Conservation (phyloP, 2,797 vertebrate genomes). For the Spatula versicolor region DNA sequence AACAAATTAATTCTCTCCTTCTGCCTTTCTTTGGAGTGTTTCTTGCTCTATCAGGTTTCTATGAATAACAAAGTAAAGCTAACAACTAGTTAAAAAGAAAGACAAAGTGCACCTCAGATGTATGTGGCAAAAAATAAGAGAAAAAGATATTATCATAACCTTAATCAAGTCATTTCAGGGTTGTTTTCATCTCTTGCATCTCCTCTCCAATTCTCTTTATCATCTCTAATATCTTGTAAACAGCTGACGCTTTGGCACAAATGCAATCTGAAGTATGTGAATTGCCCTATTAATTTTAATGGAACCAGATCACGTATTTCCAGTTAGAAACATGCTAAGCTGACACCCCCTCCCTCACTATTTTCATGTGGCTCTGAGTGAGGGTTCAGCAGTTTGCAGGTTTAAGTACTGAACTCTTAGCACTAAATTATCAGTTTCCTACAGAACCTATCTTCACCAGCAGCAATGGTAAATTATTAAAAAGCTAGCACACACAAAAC, state of each 20-base stretch:
- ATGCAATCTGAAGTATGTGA: neutral
- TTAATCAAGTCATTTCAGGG: neutral
- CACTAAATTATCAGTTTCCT: neutral
- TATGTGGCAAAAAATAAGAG: neutral
- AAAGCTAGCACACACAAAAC: neutral
- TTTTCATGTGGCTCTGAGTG: neutral
- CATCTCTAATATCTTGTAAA: neutral
- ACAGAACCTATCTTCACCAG: neutral
- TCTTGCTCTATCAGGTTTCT: neutral
- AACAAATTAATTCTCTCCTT: neutral
- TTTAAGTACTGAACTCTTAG: neutral
- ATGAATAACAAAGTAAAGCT: neutral
- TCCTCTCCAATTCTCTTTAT: neutral
- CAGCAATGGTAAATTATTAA: neutral
- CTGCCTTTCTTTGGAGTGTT: neutral
- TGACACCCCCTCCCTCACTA: neutral
- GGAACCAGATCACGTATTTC: neutral
- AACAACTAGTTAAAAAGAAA: neutral
- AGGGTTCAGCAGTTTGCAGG: neutral
- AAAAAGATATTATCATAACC: neutral
- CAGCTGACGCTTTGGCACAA: neutral
- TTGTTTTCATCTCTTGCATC: neutral
- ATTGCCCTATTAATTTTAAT: constrained; percentile 26
- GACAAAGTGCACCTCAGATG: fast-evolving
- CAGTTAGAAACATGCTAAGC: neutral